Conservation (phyloP, 1,140 invertebrate genomes). For the Diorhabda elongata region DNA sequence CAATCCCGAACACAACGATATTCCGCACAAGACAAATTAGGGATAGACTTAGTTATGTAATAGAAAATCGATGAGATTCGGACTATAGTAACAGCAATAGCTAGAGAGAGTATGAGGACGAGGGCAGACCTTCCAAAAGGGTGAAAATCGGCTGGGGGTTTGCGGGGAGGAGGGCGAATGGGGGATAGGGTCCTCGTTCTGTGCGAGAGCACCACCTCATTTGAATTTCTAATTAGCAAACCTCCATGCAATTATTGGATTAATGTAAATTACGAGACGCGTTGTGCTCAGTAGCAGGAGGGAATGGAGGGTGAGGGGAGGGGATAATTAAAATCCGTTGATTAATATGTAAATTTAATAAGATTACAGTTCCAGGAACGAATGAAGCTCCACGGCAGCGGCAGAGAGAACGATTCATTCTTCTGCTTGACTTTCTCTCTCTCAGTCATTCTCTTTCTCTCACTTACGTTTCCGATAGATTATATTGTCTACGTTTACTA, state of each 20-base stretch:
- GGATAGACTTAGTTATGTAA: constrained; percentile 36
- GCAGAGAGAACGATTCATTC: constrained; percentile 10
- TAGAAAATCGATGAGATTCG: constrained; percentile 47
- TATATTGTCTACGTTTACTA: background rate
- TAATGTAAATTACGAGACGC: constrained; percentile 87
- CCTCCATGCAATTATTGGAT: constrained; percentile 89
- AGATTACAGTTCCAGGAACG: constrained; percentile 79
- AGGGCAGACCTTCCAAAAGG: constrained; percentile 50
- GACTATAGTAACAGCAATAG: constrained; percentile 41
- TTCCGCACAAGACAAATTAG: constrained; percentile 34
- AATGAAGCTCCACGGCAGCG: constrained; percentile 39
- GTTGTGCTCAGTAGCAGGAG: constrained; percentile 46
- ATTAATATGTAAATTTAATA: constrained; percentile 98
- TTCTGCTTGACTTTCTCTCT: background rate
- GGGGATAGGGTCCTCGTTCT: constrained; percentile 43
- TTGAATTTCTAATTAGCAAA: constrained; percentile 89
- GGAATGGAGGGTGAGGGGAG: constrained; percentile 38
- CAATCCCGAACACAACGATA: constrained; percentile 12
- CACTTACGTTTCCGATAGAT: background rate
- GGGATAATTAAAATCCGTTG: constrained; percentile 93
- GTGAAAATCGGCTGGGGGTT: constrained; percentile 35
- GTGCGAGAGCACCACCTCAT: constrained; percentile 67
- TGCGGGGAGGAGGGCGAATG: constrained; percentile 29
- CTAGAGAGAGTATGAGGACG: constrained; percentile 37
- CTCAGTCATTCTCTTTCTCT: background rate